Evolutionary conservation across 1,140 invertebrate species (phyloP).

Genomic region (Cydia fagiglandana): DNA sequence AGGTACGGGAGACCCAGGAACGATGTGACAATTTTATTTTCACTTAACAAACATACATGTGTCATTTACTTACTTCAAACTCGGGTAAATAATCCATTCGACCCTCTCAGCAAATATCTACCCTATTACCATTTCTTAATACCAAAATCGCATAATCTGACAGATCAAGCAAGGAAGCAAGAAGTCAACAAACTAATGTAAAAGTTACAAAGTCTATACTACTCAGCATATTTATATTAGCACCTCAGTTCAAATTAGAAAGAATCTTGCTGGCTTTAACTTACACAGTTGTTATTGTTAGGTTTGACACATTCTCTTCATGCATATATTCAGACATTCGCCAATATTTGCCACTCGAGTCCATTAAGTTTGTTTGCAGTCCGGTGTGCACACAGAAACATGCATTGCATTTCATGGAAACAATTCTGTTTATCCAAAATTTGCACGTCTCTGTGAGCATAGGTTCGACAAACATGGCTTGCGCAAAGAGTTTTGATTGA

Average conservation of each 20-base stretch:
- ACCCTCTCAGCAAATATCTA: too few relatives aligned
- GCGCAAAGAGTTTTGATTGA: neutral
- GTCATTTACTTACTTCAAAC: too few relatives aligned
- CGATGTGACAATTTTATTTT: neutral
- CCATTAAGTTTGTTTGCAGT: constrained; percentile 14
- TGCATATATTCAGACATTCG: constrained; percentile 9
- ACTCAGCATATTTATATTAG: neutral
- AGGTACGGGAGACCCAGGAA: too few relatives aligned
- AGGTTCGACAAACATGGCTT: neutral
- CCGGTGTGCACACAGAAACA: neutral
- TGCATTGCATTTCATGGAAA: constrained; percentile 14
- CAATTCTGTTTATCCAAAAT: constrained; percentile 14
- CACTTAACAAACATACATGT: neutral
- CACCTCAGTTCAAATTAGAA: neutral
- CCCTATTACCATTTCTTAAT: too few relatives aligned
- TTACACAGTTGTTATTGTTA: neutral
- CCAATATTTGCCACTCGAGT: constrained; percentile 21
- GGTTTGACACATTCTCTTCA: constrained; percentile 16
- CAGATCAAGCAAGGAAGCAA: too few relatives aligned
- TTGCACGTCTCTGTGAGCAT: neutral
- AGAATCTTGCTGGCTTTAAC: neutral
- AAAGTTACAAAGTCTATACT: neutral
- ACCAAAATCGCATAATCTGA: too few relatives aligned
- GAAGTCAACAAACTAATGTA: neutral
- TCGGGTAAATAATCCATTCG: too few relatives aligned